Conservation (phyloP, 2,888 invertebrate species). For the Electrophaes corylata region DNA sequence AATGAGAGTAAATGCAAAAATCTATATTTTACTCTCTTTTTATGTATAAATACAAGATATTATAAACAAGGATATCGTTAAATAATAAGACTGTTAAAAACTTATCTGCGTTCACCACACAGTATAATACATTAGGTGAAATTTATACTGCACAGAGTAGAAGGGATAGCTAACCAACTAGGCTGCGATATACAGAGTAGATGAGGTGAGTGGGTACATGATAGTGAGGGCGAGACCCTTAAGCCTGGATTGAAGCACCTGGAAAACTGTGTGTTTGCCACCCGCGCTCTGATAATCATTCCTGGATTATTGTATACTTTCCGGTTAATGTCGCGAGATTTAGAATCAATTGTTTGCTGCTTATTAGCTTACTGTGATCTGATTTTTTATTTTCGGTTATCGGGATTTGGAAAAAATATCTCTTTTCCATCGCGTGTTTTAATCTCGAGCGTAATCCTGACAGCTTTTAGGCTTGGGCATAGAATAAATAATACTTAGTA, state of each 20-base stretch:
- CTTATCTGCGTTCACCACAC: too few species aligned
- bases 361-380: slow-evolving; percentile 51
- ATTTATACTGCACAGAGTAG: too few species aligned
- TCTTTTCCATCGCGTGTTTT: background rate
- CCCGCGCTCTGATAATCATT: slow-evolving; percentile 72
- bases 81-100: too few species aligned
- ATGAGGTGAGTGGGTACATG: background rate
- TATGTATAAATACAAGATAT: too few species aligned
- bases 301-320: slow-evolving; percentile 80
- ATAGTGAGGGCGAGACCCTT: background rate
- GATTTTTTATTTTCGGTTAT: slow-evolving; percentile 54
- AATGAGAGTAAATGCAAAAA: too few species aligned
- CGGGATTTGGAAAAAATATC: slow-evolving; percentile 29
- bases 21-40: too few species aligned
- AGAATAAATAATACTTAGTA: too few species aligned
- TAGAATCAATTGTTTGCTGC: slow-evolving; percentile 68
- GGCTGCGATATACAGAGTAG: too few species aligned
- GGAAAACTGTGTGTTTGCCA: slow-evolving; percentile 76
- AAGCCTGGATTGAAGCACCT: slow-evolving; percentile 80
- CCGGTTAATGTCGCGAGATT: slow-evolving; percentile 72
- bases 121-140: too few species aligned
- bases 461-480: too few species aligned
- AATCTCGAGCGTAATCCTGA: background rate
- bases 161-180: too few species aligned
- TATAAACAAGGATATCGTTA: too few species aligned